These are phyloP conservation scores for Microplitis mediator DNA, from an alignment of 1,140 invertebrate genomes.

Conservation along the genomic window DNA sequence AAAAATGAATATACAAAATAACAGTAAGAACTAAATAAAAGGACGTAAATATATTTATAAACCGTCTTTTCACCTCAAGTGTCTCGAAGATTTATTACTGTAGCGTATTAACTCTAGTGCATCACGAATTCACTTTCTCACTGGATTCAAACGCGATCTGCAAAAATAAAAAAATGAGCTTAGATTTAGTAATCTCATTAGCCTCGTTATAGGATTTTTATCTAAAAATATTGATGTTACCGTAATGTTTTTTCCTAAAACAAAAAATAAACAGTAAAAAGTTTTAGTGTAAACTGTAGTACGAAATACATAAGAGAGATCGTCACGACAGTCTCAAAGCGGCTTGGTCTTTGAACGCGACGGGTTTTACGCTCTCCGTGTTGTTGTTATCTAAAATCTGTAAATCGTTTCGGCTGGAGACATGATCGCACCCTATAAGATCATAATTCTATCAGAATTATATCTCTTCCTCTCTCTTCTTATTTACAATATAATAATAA, in stretches of 20 bases:
- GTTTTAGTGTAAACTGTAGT: not conserved
- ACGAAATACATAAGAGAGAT: not conserved
- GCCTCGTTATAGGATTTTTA: no score
- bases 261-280: no score
- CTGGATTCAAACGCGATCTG: conserved; percentile 19
- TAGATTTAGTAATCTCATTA: no score
- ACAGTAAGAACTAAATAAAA: no score
- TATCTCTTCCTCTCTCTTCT: not conserved
- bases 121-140: conserved; percentile 40
- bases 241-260: no score
- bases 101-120: conserved; percentile 10
- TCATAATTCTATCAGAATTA: conserved; percentile 4
- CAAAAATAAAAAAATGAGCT: no score
- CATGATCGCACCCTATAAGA: conserved; percentile 4
- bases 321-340: not conserved
- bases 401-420: conserved; percentile 2
- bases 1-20: no score
- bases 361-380: conserved; percentile 9
- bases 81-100: conserved; percentile 49
- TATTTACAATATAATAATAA: not conserved
- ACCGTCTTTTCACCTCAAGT: conserved; percentile 43
- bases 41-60: not conserved
- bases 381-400: not conserved
- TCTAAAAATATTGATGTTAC: no score
- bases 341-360: conserved; percentile 4